These are phyloP conservation scores for Gulo gulo DNA, from an alignment of 2,113 vertebrate genomes.

Conservation along the genomic window DNA sequence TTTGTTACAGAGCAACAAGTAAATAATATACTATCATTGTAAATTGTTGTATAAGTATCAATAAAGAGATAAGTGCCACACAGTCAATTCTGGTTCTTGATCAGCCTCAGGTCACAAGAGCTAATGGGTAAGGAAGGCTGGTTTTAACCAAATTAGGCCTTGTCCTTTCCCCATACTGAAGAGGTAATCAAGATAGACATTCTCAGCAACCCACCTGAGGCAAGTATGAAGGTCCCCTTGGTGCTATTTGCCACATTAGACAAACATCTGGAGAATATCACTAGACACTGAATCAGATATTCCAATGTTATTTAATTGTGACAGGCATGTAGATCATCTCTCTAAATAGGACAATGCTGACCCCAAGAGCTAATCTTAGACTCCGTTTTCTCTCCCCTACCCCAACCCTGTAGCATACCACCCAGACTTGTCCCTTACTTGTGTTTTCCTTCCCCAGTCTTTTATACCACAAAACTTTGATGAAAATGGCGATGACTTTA, in stretches of 20 bases:
- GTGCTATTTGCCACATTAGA: background rate
- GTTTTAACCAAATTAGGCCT: background rate
- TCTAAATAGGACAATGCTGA: background rate
- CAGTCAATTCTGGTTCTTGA: background rate
- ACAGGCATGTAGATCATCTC: background rate
- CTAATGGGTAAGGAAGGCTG: background rate
- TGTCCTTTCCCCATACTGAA: background rate
- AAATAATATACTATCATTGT: background rate
- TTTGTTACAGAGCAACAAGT: background rate
- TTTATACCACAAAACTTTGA: background rate
- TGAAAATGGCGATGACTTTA: background rate
- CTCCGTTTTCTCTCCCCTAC: background rate
- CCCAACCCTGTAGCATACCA: background rate
- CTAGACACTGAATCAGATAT: background rate
- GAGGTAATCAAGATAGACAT: background rate
- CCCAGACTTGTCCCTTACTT: background rate
- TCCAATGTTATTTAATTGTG: background rate
- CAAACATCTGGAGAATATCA: background rate
- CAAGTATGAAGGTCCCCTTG: background rate
- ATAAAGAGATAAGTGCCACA: background rate
- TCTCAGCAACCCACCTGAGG: background rate
- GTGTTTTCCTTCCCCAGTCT: background rate
- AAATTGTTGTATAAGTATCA: background rate
- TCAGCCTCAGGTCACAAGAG: background rate
- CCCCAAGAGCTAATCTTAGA: background rate